Evolutionary conservation across 1,140 invertebrate genomes (phyloP), one percentile per base, ranked within the genome.

Genomic region (Caenorhabditis remanei): DNA sequence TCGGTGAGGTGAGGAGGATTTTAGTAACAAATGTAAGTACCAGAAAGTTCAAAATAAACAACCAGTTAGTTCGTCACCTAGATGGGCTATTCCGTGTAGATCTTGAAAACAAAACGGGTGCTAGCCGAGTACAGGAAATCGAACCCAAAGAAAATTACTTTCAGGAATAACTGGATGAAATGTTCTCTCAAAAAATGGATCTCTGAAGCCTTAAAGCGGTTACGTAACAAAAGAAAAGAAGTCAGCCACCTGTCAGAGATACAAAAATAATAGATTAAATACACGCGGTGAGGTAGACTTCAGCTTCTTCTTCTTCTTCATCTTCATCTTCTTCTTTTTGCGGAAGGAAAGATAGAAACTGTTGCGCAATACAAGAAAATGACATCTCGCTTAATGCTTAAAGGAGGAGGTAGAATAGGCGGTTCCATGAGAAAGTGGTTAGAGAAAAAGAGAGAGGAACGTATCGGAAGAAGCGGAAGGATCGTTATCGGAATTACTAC

Each of bases 401-500:
- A 79, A 79, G 71, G 53, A 32, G 46, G 40, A 79, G 71, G 71
- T 53, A 79, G 46, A 32, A 50, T 79, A 46, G 71, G 71, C 71
- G 71, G 71, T 79, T 79, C 71, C 71, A 79, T 79, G 71, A 50
- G 71, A 79, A 79, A 79, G 46, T 79, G 71, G 71, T 79, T 79
- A 79, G 43, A 75, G 67, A 75, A 75, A 79, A 13, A 79, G 71
- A 79, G 71, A 79, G n/a, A 79, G 71, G 41, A n/a, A 50, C 63
- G 21, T 4, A 65, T 58, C 56, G 40, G 63, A 67, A 41, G 9
- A 32, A 67, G 24, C 32, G 9, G 11, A n/a, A 7, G 71, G 71
- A 79, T 79, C 71, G 71, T 79, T 79, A 79, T 79, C 71, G 71
- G 71, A 79, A 79, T 79, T 79, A 79, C 71, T 79, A 79, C 71